Percentiles rank a stretch among this genome's conserved stretches.
These are phyloP conservation scores for Rissa tridactyla DNA, from an alignment of 2,113 vertebrate species.

Conservation along the genomic window DNA sequence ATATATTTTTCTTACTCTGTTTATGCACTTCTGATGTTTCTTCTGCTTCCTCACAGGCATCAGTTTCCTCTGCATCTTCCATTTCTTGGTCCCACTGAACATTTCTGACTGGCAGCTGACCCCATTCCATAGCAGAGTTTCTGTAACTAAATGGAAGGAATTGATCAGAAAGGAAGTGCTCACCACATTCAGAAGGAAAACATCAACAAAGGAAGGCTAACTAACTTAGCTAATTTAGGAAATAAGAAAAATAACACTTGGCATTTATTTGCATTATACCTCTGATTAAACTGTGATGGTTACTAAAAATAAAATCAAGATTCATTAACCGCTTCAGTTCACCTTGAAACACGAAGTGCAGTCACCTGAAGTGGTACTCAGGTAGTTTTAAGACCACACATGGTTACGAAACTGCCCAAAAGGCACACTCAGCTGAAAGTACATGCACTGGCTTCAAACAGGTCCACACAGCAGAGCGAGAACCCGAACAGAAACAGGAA, in stretches of 20 bases:
- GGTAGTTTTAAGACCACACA: not conserved
- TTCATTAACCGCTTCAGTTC: not conserved
- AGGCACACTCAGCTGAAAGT: not conserved
- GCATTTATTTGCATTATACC: not conserved
- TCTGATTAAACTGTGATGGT: not conserved
- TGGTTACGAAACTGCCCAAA: accelerated
- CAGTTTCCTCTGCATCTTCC: slow-evolving; percentile 64
- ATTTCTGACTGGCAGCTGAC: not conserved
- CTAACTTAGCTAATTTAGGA: not conserved
- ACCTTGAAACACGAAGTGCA: not conserved
- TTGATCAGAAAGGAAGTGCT: not conserved
- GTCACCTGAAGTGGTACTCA: not conserved
- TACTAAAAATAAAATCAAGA: not conserved
- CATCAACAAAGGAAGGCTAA: not conserved
- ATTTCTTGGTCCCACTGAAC: slow-evolving; percentile 56
- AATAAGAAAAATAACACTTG: not conserved
- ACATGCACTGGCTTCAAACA: not conserved
- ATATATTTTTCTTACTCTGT: slow-evolving; percentile 61
- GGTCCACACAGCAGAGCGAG: not conserved
- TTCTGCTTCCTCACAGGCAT: slow-evolving; percentile 59
- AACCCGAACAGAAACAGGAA: not conserved
- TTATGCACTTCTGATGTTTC: slow-evolving; percentile 66
- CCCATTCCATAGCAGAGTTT: slow-evolving; percentile 54
- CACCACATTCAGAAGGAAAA: not conserved
- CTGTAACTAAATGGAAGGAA: slow-evolving; percentile 59